phyloP scores from a whole-genome alignment of 2,888 invertebrate species.

The Tenodera sinensis region DNA sequence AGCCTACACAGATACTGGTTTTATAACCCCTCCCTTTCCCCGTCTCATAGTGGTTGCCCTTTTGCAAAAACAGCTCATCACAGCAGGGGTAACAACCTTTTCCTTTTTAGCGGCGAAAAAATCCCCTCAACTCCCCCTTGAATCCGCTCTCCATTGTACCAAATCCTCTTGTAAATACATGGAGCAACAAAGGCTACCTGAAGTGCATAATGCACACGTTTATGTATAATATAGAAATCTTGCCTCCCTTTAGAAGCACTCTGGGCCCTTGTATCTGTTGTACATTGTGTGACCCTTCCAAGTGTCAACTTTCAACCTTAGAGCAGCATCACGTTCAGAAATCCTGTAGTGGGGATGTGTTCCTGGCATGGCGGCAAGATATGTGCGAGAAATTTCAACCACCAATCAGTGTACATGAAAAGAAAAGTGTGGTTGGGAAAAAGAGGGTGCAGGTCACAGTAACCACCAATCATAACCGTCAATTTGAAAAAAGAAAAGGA shows the following conservation, averaged over 20 bases:
- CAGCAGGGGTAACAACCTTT: constrained; percentile 8
- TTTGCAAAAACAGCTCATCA: constrained; percentile 25
- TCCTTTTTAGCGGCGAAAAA: not conserved
- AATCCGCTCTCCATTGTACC: not conserved
- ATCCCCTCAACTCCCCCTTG: not conserved
- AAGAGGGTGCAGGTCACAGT: not conserved
- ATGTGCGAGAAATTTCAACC: constrained; percentile 8
- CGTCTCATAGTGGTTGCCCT: constrained; percentile 21
- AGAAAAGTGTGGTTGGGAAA: constrained; percentile 4
- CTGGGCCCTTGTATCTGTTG: not conserved
- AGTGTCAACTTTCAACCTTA: constrained; percentile 9
- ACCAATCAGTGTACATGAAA: constrained; percentile 17
- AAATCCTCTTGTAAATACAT: constrained; percentile 13
- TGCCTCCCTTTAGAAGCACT: not conserved
- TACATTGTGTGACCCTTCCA: not conserved
- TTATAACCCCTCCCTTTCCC: not conserved
- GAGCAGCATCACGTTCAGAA: not conserved
- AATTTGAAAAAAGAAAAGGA: constrained; percentile 10
- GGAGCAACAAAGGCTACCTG: constrained; percentile 6
- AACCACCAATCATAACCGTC: constrained; percentile 23
- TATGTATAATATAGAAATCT: not conserved
- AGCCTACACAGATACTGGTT: not conserved
- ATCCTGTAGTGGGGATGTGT: not conserved
- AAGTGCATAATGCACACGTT: not conserved
- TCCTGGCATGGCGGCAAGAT: too few species aligned